phyloP scores from a whole-genome alignment of 2,797 vertebrate genomes.

The Scyliorhinus canicula region DNA sequence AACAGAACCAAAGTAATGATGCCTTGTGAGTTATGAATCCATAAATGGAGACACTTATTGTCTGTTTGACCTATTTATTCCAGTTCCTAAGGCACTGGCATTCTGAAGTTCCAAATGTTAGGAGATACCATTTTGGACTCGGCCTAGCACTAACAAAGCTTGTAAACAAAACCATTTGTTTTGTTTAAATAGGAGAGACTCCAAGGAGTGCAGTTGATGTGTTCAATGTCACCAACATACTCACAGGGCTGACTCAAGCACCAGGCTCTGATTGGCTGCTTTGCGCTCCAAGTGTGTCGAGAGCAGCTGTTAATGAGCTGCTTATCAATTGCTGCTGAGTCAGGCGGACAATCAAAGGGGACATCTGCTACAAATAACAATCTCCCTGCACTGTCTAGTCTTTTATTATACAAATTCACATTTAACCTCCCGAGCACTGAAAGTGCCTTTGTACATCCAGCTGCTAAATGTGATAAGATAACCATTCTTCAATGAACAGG shows the following conservation, averaged over 20 bases:
- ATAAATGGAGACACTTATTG: neutral
- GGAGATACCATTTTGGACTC: neutral
- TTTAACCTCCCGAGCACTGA: slow-evolving; percentile 15
- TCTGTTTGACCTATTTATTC: neutral
- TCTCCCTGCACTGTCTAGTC: slow-evolving; percentile 4
- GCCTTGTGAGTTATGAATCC: neutral
- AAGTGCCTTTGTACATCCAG: slow-evolving; percentile 26
- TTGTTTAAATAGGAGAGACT: neutral
- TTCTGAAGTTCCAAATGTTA: neutral
- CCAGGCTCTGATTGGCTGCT: neutral
- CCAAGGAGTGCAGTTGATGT: neutral
- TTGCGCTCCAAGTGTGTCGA: neutral
- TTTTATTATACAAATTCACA: slow-evolving; percentile 36
- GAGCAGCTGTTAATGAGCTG: slow-evolving; percentile 21
- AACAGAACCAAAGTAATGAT: neutral
- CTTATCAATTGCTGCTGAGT: slow-evolving; percentile 36
- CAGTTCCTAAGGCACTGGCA: neutral
- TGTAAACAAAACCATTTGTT: neutral
- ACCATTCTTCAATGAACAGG: neutral
- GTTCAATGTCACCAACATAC: too few relatives aligned
- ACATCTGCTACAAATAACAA: slow-evolving; percentile 37
- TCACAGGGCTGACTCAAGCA: neutral
- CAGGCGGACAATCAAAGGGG: neutral
- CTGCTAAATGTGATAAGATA: slow-evolving; percentile 15
- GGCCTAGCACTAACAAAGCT: neutral